phyloP scores from a whole-genome alignment of 2,797 vertebrate genomes.

The Acrossocheilus fasciatus region DNA sequence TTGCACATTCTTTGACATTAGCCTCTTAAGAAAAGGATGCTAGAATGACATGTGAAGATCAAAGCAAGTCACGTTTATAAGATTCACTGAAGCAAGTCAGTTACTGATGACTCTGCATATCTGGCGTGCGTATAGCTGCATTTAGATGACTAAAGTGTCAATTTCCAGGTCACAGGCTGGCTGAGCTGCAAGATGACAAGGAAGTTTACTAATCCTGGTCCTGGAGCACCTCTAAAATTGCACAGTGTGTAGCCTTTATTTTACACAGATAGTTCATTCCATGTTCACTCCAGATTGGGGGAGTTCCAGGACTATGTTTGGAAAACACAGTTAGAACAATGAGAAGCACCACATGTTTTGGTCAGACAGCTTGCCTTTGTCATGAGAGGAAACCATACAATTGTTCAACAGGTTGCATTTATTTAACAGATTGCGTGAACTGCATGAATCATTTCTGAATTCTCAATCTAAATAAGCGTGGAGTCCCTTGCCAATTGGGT shows the following conservation, averaged over 20 bases:
- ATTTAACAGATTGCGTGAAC: too few species aligned
- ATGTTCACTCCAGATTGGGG: neutral
- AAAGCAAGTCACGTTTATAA: neutral
- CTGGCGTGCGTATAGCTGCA: neutral
- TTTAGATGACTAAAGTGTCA: neutral
- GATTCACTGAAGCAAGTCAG: neutral
- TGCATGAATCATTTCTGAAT: too few species aligned
- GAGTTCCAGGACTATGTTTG: constrained; percentile 3
- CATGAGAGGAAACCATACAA: too few species aligned
- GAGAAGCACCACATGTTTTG: neutral
- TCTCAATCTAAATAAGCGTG: too few species aligned
- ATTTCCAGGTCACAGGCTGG: neutral
- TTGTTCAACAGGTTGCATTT: too few species aligned
- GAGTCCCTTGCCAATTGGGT: too few species aligned
- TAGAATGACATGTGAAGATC: neutral
- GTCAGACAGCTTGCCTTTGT: neutral
- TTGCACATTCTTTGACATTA: neutral
- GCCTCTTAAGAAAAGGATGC: neutral
- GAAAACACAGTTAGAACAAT: neutral
- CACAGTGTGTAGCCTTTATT: neutral
- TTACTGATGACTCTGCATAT: neutral
- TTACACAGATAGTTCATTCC: neutral
- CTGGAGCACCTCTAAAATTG: neutral
- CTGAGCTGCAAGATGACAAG: neutral
- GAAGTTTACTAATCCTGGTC: neutral